Conservation (phyloP, 2,113 vertebrate species). For the Girardinichthys multiradiatus region DNA sequence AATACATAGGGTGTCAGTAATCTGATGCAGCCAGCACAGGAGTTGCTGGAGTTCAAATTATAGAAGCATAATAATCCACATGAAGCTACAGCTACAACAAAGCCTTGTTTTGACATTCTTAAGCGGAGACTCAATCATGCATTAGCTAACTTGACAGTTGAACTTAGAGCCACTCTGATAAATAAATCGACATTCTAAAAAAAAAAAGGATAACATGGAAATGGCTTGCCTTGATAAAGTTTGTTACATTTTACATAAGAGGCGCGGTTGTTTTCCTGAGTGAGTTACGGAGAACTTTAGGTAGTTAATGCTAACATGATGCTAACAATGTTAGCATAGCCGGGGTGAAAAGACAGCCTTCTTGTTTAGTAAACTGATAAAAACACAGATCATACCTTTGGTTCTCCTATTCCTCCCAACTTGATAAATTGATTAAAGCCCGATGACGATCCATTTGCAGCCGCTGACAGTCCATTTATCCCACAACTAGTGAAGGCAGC, state of each 20-base stretch:
- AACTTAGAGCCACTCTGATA: slow-evolving; percentile 7
- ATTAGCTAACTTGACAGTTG: slow-evolving; percentile 35
- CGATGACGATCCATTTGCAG: slow-evolving; percentile 23
- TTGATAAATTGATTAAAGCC: background rate
- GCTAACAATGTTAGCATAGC: slow-evolving; percentile 66
- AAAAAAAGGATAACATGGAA: background rate
- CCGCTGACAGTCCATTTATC: background rate
- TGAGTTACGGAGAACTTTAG: slow-evolving; percentile 8
- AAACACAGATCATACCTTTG: slow-evolving; percentile 48
- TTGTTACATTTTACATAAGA: no score
- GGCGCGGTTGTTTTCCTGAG: background rate
- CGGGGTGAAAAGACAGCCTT: slow-evolving; percentile 41
- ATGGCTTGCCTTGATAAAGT: background rate
- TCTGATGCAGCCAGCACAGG: no score
- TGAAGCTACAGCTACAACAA: background rate
- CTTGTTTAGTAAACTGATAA: background rate
- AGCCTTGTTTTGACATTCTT: slow-evolving; percentile 62
- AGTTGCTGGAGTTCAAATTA: no score
- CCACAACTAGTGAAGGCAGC: slow-evolving; percentile 34
- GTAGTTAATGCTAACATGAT: slow-evolving; percentile 56
- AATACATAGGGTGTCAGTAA: no score
- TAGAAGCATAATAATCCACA: background rate
- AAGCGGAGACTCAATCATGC: background rate
- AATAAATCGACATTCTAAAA: slow-evolving; percentile 11
- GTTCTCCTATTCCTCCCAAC: slow-evolving; percentile 14